These are phyloP conservation scores for Halictus quadricinctus DNA, from an alignment of 2,888 invertebrate genomes.

Conservation along the genomic window DNA sequence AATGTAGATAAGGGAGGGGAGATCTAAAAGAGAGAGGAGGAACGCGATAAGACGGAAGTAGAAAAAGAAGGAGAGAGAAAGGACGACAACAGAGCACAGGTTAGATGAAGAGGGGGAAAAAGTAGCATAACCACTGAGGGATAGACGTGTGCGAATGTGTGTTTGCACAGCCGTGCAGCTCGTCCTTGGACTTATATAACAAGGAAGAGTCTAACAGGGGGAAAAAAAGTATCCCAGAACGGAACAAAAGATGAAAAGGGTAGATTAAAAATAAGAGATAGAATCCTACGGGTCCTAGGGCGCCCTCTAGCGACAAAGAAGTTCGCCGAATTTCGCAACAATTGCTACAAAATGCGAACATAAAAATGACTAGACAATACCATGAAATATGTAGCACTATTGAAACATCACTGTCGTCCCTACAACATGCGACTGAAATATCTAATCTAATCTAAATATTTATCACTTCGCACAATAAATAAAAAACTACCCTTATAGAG, in stretches of 20 bases:
- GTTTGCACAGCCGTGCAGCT: slow-evolving; percentile 47
- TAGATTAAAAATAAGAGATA: slow-evolving; percentile 59
- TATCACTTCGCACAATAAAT: no score
- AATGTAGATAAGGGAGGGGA: not conserved
- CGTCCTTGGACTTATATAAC: slow-evolving; percentile 78
- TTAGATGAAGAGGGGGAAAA: slow-evolving; percentile 27
- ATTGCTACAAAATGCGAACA: not conserved
- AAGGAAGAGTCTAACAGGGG: slow-evolving; percentile 62
- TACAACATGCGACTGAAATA: not conserved
- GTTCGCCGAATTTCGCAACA: slow-evolving; percentile 6
- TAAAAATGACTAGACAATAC: not conserved
- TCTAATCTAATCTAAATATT: not conserved
- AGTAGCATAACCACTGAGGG: slow-evolving; percentile 19
- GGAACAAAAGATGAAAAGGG: slow-evolving; percentile 57
- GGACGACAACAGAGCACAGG: slow-evolving; percentile 19
- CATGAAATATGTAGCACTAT: not conserved
- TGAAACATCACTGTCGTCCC: not conserved
- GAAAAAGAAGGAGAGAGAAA: slow-evolving; percentile 30
- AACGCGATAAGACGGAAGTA: slow-evolving; percentile 23
- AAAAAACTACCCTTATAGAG: no score
- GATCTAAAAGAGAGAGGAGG: slow-evolving; percentile 25
- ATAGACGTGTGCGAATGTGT: slow-evolving; percentile 23
- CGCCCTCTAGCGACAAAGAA: slow-evolving; percentile 20
- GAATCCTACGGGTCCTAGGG: slow-evolving; percentile 24
- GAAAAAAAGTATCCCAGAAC: slow-evolving; percentile 57